Percentiles rank a stretch among this genome's conserved stretches.
phyloP scores from a whole-genome alignment of 2,113 vertebrate genomes.

The Pimephales promelas region DNA sequence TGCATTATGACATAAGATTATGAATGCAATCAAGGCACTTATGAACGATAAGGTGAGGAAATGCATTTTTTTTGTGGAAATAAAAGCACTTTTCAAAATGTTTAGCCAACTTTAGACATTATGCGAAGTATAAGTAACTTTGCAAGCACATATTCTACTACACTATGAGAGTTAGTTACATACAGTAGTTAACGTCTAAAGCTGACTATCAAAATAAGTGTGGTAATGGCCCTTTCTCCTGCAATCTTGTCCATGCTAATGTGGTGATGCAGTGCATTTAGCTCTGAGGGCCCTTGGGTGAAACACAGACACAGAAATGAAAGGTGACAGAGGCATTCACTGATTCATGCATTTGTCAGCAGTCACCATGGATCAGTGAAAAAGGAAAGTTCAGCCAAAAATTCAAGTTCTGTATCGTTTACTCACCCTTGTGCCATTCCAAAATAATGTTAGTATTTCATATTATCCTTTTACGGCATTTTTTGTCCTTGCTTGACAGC shows the following conservation, averaged over 20 bases:
- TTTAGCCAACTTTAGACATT: no score
- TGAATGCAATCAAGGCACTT: no score
- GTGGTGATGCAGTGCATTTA: background rate
- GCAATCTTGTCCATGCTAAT: background rate
- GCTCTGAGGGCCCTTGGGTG: background rate
- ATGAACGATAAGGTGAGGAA: background rate
- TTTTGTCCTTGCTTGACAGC: background rate
- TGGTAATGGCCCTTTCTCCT: background rate
- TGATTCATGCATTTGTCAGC: background rate
- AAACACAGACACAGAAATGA: background rate
- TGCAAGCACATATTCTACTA: no score
- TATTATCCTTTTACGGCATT: background rate
- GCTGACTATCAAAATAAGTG: no score
- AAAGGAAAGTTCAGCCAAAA: constrained; percentile 5
- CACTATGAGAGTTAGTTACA: no score
- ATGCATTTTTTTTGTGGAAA: background rate
- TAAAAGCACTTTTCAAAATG: background rate
- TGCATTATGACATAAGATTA: no score
- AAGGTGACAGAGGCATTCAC: background rate
- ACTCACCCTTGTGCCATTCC: background rate
- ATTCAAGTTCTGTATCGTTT: background rate
- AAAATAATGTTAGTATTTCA: background rate
- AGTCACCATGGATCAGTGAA: background rate
- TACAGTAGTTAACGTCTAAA: no score
- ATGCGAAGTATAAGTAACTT: no score